Percentiles rank a stretch among this genome's conserved stretches.
Evolutionary conservation across 1,140 invertebrate species (phyloP).

Genomic region (Drosophila orosa): DNA sequence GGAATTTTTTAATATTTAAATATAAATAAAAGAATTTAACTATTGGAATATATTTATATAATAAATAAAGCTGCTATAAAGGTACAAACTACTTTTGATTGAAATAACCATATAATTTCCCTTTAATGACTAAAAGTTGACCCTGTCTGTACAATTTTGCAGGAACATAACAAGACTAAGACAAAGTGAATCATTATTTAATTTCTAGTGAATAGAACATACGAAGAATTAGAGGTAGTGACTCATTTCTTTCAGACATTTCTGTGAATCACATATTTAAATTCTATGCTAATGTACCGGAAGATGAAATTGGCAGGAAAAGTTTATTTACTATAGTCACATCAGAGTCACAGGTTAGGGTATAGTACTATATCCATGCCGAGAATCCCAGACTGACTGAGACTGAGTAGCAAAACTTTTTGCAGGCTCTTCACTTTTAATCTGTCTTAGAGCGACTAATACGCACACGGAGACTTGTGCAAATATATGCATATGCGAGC

Average conservation of each 20-base stretch:
- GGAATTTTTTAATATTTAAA: no score
- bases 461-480: conserved; percentile 39
- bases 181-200: neutral
- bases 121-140: neutral
- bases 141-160: neutral
- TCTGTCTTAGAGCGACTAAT: conserved; percentile 61
- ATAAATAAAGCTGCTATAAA: no score
- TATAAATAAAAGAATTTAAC: no score
- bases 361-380: no score
- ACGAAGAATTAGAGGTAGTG: conserved; percentile 2
- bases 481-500: conserved; percentile 66
- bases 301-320: conserved; percentile 32
- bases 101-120: neutral
- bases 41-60: no score
- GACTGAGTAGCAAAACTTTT: conserved; percentile 43
- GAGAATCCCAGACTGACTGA: conserved; percentile 3
- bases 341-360: conserved; percentile 16
- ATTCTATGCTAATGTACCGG: conserved; percentile 26
- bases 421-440: conserved; percentile 76
- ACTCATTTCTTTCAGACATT: conserved; percentile 4
- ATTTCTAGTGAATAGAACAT: neutral
- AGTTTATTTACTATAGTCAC: conserved; percentile 10
- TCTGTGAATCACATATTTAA: conserved; percentile 15
- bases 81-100: neutral
- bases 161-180: neutral